phyloP scores from a whole-genome alignment of 2,113 vertebrate species.

The Acanthochromis polyacanthus region DNA sequence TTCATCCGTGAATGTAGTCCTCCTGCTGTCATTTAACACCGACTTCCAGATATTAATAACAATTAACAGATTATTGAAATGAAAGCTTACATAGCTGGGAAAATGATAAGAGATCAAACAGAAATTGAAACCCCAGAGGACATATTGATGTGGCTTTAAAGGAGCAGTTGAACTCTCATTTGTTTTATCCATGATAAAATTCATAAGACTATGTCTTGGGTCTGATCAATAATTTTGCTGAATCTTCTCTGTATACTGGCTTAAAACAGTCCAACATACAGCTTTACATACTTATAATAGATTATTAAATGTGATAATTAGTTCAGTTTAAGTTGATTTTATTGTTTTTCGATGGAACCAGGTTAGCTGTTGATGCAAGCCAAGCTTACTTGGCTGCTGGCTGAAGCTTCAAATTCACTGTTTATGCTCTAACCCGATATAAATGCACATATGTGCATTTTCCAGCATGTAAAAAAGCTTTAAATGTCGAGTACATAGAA shows the following conservation, averaged over 20 bases:
- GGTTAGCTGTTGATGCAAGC: neutral
- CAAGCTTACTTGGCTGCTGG: neutral
- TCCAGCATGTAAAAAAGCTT: too few relatives aligned
- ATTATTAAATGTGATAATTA: too few relatives aligned
- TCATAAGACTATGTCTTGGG: neutral
- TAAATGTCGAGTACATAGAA: too few relatives aligned
- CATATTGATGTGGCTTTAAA: neutral
- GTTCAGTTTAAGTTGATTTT: too few relatives aligned
- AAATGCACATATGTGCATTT: too few relatives aligned
- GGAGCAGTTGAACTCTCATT: neutral
- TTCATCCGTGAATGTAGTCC: slow-evolving; percentile 51
- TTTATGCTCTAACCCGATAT: too few relatives aligned
- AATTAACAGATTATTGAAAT: slow-evolving; percentile 49
- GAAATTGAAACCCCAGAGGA: neutral
- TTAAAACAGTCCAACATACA: too few relatives aligned
- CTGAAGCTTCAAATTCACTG: too few relatives aligned
- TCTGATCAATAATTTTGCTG: neutral
- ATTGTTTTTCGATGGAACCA: too few relatives aligned
- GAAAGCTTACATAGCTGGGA: slow-evolving; percentile 6
- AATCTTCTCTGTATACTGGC: too few relatives aligned
- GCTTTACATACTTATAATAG: too few relatives aligned
- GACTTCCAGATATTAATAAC: slow-evolving; percentile 37
- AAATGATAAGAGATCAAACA: slow-evolving; percentile 1
- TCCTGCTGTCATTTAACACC: slow-evolving; percentile 53
- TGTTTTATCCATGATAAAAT: too few relatives aligned